A percentile compares a stretch with the other conserved stretches of the same genome.
Conservation (phyloP, 2,888 invertebrate genomes). For the Spisula subtruncata region DNA sequence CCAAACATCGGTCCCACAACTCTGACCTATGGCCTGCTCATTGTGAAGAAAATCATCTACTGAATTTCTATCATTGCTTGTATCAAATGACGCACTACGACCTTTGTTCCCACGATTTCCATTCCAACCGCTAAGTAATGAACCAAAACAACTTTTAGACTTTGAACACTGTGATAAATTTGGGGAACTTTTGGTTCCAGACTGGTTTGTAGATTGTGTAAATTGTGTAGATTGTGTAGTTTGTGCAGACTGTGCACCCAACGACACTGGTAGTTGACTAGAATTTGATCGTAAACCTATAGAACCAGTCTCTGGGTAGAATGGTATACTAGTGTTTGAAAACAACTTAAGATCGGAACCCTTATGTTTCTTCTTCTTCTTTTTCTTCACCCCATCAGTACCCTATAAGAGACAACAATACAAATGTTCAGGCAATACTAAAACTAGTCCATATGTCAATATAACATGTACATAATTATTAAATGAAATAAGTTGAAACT, state of each 20-base stretch:
- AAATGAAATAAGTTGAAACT: background rate
- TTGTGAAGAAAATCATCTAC: background rate
- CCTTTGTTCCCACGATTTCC: slow-evolving; percentile 8
- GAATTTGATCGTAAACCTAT: background rate
- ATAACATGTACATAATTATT: background rate
- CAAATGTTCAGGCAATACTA: too few relatives aligned
- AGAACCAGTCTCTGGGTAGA: slow-evolving; percentile 2
- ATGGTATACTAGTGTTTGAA: slow-evolving; percentile 31
- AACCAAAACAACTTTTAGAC: slow-evolving; percentile 41
- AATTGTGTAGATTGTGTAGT: slow-evolving; percentile 14
- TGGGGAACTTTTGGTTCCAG: background rate
- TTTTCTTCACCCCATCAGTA: slow-evolving; percentile 66
- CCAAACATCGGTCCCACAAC: background rate
- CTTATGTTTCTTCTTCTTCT: slow-evolving; percentile 74
- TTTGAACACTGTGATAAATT: slow-evolving; percentile 24
- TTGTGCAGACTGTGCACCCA: slow-evolving; percentile 17
- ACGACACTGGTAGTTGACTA: slow-evolving; percentile 31
- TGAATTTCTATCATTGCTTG: background rate
- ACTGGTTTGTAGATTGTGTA: slow-evolving; percentile 31
- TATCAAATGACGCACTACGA: slow-evolving; percentile 42
- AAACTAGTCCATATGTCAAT: background rate
- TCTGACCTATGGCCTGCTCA: background rate
- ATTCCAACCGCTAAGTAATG: slow-evolving; percentile 37
- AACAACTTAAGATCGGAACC: slow-evolving; percentile 50
- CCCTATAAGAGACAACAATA: slow-evolving; percentile 50